Percentiles rank a stretch among this genome's conserved stretches.
Conservation (phyloP, 2,113 vertebrate genomes). For the Melanocharis versteri region DNA sequence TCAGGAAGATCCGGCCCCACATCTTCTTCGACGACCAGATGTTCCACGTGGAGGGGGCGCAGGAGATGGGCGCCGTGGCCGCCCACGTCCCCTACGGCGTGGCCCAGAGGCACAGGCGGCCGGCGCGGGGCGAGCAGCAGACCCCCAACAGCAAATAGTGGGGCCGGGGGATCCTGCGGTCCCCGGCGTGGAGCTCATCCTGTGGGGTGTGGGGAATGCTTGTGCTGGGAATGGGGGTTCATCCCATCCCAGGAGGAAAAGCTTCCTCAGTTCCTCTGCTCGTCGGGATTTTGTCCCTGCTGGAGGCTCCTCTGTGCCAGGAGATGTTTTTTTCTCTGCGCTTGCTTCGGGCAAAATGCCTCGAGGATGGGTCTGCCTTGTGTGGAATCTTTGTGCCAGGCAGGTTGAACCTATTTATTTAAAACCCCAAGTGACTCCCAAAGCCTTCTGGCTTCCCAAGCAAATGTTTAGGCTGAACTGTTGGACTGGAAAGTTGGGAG, state of each 20-base stretch:
- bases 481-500: neutral
- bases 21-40: conserved; percentile 98
- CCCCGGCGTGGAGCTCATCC: accelerated
- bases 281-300: accelerated
- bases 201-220: accelerated
- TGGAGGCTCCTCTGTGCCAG: neutral
- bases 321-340: neutral
- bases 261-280: neutral
- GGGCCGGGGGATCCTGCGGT: neutral
- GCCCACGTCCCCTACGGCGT: conserved; percentile 91
- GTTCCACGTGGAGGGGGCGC: conserved; percentile 92
- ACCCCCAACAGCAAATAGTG: conserved; percentile 38
- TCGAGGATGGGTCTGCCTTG: neutral
- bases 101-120: conserved; percentile 74
- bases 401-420: neutral
- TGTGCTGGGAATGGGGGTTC: neutral
- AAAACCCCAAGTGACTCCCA: neutral
- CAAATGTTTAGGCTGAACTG: neutral
- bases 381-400: neutral
- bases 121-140: neutral
- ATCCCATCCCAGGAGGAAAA: accelerated
- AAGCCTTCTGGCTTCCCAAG: neutral
- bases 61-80: conserved; percentile 87
- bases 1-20: conserved; percentile 91
- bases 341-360: neutral